Evolutionary conservation across 2,888 invertebrate genomes (phyloP).

Genomic region (Bombylius major): DNA sequence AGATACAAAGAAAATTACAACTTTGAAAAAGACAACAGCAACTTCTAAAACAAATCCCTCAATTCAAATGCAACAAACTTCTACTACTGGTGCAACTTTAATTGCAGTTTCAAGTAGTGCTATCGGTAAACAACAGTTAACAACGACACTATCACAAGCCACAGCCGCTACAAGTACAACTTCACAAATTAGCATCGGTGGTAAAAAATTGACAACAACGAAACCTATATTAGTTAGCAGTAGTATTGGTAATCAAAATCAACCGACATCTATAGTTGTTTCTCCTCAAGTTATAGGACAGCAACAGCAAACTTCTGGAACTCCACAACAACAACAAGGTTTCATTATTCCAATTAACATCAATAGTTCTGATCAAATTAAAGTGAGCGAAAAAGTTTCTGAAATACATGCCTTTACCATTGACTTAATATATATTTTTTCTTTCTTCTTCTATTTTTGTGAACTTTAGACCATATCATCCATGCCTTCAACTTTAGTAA

Average conservation of each 20-base stretch:
- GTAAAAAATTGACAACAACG: conserved; percentile 9
- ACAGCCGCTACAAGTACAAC: background rate
- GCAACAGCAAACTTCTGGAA: no score
- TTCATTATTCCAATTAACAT: conserved; percentile 24
- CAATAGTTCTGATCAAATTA: conserved; percentile 16
- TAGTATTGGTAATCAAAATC: conserved; percentile 9
- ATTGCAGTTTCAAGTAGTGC: background rate
- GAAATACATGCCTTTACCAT: no score
- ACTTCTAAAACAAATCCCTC: background rate
- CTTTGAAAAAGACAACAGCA: background rate
- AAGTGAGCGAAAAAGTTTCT: conserved; percentile 5
- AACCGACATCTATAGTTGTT: conserved; percentile 11
- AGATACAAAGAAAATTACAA: no score
- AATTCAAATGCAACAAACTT: background rate
- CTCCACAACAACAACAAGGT: conserved; percentile 12
- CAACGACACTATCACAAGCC: background rate
- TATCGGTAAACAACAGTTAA: background rate
- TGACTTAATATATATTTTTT: background rate
- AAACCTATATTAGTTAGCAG: conserved; percentile 10
- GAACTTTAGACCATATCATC: conserved; percentile 5
- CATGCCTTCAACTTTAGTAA: conserved; percentile 4
- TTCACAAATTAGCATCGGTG: conserved; percentile 5
- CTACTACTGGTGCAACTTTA: background rate
- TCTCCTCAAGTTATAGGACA: background rate
- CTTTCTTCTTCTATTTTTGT: background rate